These are phyloP conservation scores for Muntiacus reevesi DNA, from an alignment of 2,113 vertebrate genomes.

Conservation along the genomic window DNA sequence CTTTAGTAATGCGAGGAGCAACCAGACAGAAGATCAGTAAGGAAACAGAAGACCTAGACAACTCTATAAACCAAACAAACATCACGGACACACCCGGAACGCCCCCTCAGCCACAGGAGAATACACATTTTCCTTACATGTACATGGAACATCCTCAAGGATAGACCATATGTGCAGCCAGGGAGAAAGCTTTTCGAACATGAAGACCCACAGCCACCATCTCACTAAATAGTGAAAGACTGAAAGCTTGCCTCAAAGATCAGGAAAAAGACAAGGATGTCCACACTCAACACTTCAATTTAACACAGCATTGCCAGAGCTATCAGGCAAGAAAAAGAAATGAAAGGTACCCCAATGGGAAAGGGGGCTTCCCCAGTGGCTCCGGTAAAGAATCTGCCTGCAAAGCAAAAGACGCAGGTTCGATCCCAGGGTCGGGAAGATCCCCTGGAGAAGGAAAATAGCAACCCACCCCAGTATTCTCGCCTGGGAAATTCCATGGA, in stretches of 20 bases:
- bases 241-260: background rate
- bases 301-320: background rate
- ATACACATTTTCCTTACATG: too few relatives aligned
- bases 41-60: fast-evolving
- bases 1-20: fast-evolving
- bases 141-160: background rate
- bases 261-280: background rate
- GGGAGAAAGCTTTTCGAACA: background rate
- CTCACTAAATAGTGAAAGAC: background rate
- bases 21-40: fast-evolving
- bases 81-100: fast-evolving
- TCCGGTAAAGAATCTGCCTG: background rate
- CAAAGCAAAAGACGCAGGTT: background rate
- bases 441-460: background rate
- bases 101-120: background rate
- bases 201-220: background rate
- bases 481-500: background rate
- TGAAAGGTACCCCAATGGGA: background rate
- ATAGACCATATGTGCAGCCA: background rate
- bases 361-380: background rate
- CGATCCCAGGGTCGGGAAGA: fast-evolving
- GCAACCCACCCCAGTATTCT: background rate
- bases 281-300: background rate
- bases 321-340: background rate
- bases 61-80: fast-evolving